Evolutionary conservation across 2,113 vertebrate genomes (phyloP).

Genomic region (human (Homo sapiens)): DNA sequence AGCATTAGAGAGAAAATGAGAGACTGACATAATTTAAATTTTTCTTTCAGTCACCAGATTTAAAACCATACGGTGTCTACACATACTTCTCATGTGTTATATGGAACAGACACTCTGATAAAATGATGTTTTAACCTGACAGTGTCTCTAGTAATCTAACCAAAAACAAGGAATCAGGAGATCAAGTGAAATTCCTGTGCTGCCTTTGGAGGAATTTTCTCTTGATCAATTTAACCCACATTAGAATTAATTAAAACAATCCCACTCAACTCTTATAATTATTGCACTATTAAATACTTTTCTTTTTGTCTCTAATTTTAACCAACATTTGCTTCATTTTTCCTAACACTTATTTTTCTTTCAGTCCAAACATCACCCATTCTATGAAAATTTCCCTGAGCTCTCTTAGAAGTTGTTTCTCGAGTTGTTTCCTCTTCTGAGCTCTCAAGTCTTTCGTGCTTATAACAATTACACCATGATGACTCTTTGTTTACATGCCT

Average conservation of each 20-base stretch:
- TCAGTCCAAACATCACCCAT: neutral
- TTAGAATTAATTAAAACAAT: neutral
- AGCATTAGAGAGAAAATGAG: neutral
- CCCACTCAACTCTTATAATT: neutral
- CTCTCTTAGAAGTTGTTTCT: neutral
- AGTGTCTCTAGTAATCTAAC: neutral
- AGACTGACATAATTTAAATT: neutral
- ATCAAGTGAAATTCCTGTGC: neutral
- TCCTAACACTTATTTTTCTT: neutral
- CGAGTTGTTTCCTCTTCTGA: neutral
- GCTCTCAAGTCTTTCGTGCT: neutral
- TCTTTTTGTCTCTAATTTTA: slow-evolving; percentile 4
- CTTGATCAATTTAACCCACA: neutral
- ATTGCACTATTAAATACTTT: neutral
- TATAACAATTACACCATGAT: neutral
- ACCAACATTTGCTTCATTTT: neutral
- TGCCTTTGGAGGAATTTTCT: slow-evolving; percentile 24
- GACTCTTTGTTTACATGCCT: neutral
- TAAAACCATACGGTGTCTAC: neutral
- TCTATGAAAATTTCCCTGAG: neutral
- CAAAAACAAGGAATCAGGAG: neutral
- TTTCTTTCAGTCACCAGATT: slow-evolving; percentile 23
- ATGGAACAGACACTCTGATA: neutral
- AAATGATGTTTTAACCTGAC: neutral
- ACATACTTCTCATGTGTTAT: neutral